Evolutionary conservation across 2,113 vertebrate species (phyloP), one percentile per base, ranked within the genome.

Genomic region (Dipodomys ordii): DNA sequence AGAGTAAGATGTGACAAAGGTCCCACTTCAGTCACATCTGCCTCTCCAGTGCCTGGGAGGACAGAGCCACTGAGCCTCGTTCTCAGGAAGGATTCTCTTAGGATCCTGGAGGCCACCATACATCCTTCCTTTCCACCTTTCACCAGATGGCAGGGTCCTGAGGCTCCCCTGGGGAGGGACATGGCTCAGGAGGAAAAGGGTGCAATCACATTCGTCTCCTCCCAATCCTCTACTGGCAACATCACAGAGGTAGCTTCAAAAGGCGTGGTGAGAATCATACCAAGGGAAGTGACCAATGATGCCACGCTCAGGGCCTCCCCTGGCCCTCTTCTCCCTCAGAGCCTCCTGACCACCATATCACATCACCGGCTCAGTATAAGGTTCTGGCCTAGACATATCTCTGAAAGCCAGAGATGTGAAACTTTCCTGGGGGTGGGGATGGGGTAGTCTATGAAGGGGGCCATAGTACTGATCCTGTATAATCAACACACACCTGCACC

Each of bases 171-270:
- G 35, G 35, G 9, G 22, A 69, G 30, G 27, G 32, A n/a, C 2
- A 1, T 23, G 19, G 18, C 20, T 46, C 62, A 57, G 18, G 15
- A 25, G 18, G 15, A 16, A 3, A 57, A 57, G 53, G 49, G 6
- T 20, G 65, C 23, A 7, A 67, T 3, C 0, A 0, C 0, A 7
- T 8, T 4, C 35, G 1, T 22, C 18, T 69, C 22, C 4, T 22
- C 20, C 73, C 94, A 49, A 28, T 4, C 10, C 64, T 44, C 67
- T 1, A 0, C 30, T 35, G 18, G 30, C 20, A 1, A 5, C 4
- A 0, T 1, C 44, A 8, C 67, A 10, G 10, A 0, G 32, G 28
- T 0, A 7, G 46, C 1, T 0, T 22, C 2, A 53, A 53, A 53
- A 53, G 49, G 49, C 9, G 11, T 13, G 13, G 53, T 57, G 53